phyloP scores from a whole-genome alignment of 2,113 vertebrate genomes.

The Takifugu bimaculatus region DNA sequence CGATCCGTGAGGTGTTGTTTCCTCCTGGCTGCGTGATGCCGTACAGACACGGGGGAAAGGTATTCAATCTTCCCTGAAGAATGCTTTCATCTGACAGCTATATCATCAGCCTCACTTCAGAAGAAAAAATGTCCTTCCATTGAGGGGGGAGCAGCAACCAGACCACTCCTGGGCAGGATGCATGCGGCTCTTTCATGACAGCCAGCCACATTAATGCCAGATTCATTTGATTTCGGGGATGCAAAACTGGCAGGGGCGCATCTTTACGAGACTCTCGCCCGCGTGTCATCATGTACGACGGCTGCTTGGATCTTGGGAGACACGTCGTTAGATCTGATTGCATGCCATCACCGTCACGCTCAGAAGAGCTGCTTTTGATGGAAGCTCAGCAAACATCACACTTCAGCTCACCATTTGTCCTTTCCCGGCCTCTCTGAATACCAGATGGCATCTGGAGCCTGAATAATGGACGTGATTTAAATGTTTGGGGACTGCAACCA shows the following conservation, averaged over 20 bases:
- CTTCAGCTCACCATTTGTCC: too few species aligned
- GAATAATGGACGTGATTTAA: too few species aligned
- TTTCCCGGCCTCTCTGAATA: too few species aligned
- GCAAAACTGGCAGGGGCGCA: not conserved
- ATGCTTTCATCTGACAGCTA: constrained; percentile 24
- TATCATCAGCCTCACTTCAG: not conserved
- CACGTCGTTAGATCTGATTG: not conserved
- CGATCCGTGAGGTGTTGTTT: too few species aligned
- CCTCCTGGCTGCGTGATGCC: not conserved
- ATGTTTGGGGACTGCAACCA: too few species aligned
- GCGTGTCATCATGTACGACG: too few species aligned
- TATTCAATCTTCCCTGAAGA: not conserved
- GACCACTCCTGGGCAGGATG: not conserved
- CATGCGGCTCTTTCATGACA: too few species aligned
- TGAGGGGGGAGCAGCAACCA: not conserved
- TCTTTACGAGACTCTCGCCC: not conserved
- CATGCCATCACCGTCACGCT: not conserved
- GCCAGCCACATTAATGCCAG: too few species aligned
- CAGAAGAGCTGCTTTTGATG: not conserved
- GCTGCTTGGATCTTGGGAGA: not conserved
- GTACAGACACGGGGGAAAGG: not conserved
- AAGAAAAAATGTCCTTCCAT: not conserved
- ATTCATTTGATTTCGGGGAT: not conserved
- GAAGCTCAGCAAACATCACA: constrained; percentile 2
- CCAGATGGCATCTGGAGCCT: too few species aligned